A percentile compares a stretch with the other conserved stretches of the same genome.
phyloP scores from a whole-genome alignment of 2,113 vertebrate species.

The Heptranchias perlo region DNA sequence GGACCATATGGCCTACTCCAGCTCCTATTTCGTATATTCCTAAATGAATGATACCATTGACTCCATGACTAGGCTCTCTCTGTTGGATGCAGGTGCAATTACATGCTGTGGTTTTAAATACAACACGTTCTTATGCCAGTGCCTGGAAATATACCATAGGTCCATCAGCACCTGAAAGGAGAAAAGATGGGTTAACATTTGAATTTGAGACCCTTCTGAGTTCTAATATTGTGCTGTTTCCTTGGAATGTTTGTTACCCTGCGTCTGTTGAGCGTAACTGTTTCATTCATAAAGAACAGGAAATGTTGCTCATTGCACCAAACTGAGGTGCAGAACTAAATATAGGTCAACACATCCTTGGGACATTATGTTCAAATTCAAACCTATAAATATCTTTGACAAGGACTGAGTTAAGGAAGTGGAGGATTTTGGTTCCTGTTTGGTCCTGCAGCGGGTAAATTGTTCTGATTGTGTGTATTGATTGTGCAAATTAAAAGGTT shows the following conservation, averaged over 20 bases:
- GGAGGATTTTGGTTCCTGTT: background rate
- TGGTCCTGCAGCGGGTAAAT: background rate
- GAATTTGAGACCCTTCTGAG: background rate
- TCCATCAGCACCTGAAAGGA: background rate
- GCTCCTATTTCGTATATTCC: too few species aligned
- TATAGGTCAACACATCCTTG: background rate
- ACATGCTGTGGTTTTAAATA: background rate
- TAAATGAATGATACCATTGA: background rate
- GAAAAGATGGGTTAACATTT: background rate
- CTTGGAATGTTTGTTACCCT: background rate
- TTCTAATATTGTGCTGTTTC: background rate
- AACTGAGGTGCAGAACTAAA: background rate
- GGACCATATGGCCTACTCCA: too few species aligned
- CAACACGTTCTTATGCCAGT: background rate
- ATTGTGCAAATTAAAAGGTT: background rate
- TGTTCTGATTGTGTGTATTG: background rate
- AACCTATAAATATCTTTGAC: background rate
- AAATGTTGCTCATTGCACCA: background rate
- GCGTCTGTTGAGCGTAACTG: background rate
- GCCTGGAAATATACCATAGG: background rate
- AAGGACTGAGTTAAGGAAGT: background rate
- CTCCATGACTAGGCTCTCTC: background rate
- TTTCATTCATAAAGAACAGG: background rate
- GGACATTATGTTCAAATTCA: background rate
- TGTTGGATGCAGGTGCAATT: background rate